These are phyloP conservation scores for Microplitis deprimator DNA, from an alignment of 2,888 invertebrate species.

Conservation along the genomic window DNA sequence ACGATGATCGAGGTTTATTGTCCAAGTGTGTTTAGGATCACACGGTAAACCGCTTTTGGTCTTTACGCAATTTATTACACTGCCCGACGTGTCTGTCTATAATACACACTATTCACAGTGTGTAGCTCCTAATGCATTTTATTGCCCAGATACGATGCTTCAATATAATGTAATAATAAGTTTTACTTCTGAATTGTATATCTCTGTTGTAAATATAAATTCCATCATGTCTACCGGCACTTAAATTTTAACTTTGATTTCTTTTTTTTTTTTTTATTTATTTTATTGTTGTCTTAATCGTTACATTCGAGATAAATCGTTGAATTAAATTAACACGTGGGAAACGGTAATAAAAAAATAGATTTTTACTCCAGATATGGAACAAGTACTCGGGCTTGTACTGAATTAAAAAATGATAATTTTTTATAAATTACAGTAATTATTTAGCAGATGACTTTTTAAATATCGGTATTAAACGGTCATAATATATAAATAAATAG, in stretches of 20 bases:
- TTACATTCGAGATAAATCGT: slow-evolving; percentile 1
- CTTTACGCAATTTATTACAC: slow-evolving; percentile 33
- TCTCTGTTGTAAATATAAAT: slow-evolving; percentile 10
- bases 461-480: background rate
- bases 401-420: too few species aligned
- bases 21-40: slow-evolving; percentile 26
- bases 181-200: slow-evolving; percentile 6
- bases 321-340: slow-evolving; percentile 8
- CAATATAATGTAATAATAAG: background rate
- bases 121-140: slow-evolving; percentile 21
- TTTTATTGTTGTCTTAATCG: background rate
- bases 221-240: background rate
- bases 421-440: background rate
- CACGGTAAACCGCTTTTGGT: slow-evolving; percentile 18
- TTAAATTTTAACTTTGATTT: background rate
- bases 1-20: slow-evolving; percentile 22
- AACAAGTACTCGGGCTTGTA: too few species aligned
- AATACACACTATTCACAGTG: slow-evolving; percentile 7
- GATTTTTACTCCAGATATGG: background rate
- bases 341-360: background rate
- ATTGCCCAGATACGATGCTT: slow-evolving; percentile 10
- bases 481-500: background rate
- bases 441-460: background rate
- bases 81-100: background rate
- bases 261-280: background rate